These are phyloP conservation scores for Diabrotica virgifera DNA, from an alignment of 1,140 invertebrate species.

Conservation along the genomic window DNA sequence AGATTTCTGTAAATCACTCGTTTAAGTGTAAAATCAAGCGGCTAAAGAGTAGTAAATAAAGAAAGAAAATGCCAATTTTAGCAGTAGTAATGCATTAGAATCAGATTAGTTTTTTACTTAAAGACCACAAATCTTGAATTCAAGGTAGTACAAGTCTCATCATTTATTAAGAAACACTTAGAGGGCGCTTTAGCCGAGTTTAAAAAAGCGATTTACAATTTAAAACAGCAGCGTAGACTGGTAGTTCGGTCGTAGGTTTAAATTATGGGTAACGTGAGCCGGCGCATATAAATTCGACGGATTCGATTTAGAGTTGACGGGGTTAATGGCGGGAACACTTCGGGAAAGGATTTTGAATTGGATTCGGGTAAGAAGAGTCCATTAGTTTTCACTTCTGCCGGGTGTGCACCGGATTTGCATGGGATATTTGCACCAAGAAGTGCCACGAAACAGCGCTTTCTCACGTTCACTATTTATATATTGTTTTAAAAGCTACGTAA, in stretches of 20 bases:
- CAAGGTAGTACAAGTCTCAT: not conserved
- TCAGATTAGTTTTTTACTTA: no score
- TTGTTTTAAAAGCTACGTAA: no score
- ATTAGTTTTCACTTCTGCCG: not conserved
- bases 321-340: slow-evolving; percentile 1
- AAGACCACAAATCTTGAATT: no score
- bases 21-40: no score
- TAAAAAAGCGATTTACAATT: slow-evolving; percentile 9
- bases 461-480: no score
- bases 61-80: no score
- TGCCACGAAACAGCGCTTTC: no score
- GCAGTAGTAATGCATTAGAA: no score
- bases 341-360: not conserved
- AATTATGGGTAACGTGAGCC: not conserved
- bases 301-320: not conserved
- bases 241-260: not conserved
- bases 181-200: not conserved
- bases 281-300: not conserved
- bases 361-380: not conserved
- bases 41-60: no score
- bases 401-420: not conserved
- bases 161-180: slow-evolving; percentile 7
- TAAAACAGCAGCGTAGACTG: not conserved
- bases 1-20: no score
- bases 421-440: not conserved